phyloP scores from a whole-genome alignment of 2,797 vertebrate genomes.

The Astyanax mexicanus region DNA sequence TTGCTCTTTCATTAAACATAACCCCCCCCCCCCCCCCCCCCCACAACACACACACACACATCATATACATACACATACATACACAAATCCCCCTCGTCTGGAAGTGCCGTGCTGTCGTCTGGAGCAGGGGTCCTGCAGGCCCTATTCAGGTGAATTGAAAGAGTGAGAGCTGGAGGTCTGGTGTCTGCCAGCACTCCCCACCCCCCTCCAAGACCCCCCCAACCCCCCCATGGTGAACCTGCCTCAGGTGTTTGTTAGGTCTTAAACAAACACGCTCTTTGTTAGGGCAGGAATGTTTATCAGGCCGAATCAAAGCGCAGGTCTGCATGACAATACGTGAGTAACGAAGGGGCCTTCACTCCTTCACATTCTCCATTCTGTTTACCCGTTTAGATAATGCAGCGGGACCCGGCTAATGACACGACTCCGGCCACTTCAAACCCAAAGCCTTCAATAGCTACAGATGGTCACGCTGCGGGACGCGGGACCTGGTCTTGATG shows the following conservation, averaged over 20 bases:
- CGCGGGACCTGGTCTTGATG: background rate
- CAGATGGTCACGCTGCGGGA: background rate
- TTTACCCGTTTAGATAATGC: conserved; percentile 44
- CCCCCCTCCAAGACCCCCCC: conserved; percentile 34
- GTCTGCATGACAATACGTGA: conserved; percentile 56
- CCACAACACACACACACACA: conserved; percentile 25
- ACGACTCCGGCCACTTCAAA: conserved; percentile 2
- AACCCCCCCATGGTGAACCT: conserved; percentile 55
- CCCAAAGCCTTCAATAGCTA: background rate
- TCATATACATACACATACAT: conserved; percentile 24
- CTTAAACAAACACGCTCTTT: conserved; percentile 65
- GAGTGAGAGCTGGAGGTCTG: conserved; percentile 30
- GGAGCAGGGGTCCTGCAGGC: background rate
- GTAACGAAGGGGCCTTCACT: conserved; percentile 26
- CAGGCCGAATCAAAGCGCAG: conserved; percentile 59
- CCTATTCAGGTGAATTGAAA: conserved; percentile 44
- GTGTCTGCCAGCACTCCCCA: conserved; percentile 43
- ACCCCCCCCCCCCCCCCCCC: conserved; percentile 28
- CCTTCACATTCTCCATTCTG: conserved; percentile 35
- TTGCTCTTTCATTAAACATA: background rate
- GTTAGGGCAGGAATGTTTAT: conserved; percentile 61
- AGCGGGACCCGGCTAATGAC: conserved; percentile 20
- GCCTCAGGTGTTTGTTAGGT: conserved; percentile 67
- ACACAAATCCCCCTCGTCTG: conserved; percentile 28
- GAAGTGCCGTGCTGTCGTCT: conserved; percentile 6